phyloP scores from a whole-genome alignment of 2,888 invertebrate species.

The Panopea generosa region DNA sequence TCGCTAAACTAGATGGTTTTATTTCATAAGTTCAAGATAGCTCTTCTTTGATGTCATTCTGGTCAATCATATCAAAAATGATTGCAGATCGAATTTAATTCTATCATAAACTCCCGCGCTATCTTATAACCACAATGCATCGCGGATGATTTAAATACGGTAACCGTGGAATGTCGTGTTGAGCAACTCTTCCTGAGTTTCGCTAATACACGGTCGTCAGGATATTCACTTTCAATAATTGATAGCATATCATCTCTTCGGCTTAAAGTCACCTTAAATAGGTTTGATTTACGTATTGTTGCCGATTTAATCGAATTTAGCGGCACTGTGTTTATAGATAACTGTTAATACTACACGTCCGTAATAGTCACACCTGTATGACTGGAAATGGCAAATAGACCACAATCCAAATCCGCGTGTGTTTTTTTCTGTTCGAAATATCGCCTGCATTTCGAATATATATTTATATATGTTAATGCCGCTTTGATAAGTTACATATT shows the following conservation, averaged over 20 bases:
- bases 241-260: constrained; percentile 22
- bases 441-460: too few species aligned
- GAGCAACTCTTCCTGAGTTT: neutral
- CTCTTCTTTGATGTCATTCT: constrained; percentile 24
- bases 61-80: constrained; percentile 33
- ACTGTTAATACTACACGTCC: constrained; percentile 24
- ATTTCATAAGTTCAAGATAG: constrained; percentile 28
- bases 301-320: constrained; percentile 26
- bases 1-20: neutral
- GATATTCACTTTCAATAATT: constrained; percentile 14
- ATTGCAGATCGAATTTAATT: constrained; percentile 31
- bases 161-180: neutral
- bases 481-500: too few species aligned
- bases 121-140: constrained; percentile 23
- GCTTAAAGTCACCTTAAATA: constrained; percentile 28
- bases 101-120: constrained; percentile 34
- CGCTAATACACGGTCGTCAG: neutral
- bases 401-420: too few species aligned
- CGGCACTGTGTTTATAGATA: constrained; percentile 28
- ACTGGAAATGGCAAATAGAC: neutral
- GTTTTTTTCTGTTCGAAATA: too few species aligned
- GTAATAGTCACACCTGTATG: constrained; percentile 23
- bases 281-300: constrained; percentile 37
- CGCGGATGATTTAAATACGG: constrained; percentile 15
- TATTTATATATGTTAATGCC: too few species aligned